These are phyloP conservation scores for Cottus gobio DNA, from an alignment of 2,113 vertebrate genomes.

Conservation along the genomic window DNA sequence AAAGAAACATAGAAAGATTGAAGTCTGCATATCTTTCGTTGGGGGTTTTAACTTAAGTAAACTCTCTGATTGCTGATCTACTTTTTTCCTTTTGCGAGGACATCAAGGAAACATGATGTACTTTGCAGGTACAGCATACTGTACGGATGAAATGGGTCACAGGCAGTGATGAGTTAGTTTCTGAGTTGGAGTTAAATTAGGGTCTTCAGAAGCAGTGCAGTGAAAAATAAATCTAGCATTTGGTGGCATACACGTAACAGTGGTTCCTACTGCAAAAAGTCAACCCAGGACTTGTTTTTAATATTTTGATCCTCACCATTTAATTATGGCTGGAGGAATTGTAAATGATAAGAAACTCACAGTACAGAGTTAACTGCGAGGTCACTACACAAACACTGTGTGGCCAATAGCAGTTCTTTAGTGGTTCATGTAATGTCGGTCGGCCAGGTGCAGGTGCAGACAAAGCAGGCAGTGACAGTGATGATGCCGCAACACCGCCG, in stretches of 20 bases:
- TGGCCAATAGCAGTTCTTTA: constrained; percentile 13
- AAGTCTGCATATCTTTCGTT: background rate
- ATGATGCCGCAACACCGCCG: constrained; percentile 40
- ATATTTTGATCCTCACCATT: background rate
- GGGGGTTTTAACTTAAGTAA: background rate
- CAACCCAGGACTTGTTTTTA: background rate
- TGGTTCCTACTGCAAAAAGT: background rate
- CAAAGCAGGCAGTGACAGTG: constrained; percentile 64
- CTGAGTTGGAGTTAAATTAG: constrained; percentile 5
- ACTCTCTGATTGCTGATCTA: constrained; percentile 14
- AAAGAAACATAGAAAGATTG: background rate
- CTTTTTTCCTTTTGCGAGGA: constrained; percentile 24
- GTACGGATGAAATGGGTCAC: constrained; percentile 43
- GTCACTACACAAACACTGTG: background rate
- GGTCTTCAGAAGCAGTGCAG: constrained; percentile 2
- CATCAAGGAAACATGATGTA: constrained; percentile 30
- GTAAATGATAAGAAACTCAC: background rate
- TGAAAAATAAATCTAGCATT: background rate
- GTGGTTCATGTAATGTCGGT: constrained; percentile 11
- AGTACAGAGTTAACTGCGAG: background rate
- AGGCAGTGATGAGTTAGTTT: constrained; percentile 18
- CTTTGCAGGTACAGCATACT: constrained; percentile 25
- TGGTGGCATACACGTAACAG: background rate
- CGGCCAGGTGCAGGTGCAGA: constrained; percentile 63
- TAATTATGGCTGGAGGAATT: background rate